Evolutionary conservation across 1,140 invertebrate genomes (phyloP).

Genomic region (Oryctes rhinoceros): DNA sequence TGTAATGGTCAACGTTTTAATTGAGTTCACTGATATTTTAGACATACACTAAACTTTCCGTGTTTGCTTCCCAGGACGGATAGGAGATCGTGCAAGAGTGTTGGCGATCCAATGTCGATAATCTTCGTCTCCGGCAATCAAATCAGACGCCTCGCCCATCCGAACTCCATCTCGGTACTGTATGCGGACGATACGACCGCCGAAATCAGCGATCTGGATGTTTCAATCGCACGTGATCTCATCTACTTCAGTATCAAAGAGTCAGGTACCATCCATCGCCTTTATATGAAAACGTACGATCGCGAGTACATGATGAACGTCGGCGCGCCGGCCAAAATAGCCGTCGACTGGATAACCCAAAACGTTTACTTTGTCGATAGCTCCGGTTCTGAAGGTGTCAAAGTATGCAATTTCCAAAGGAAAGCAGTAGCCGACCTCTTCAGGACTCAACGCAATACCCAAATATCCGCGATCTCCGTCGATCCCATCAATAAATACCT

Average conservation of each 20-base stretch:
- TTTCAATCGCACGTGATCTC: constrained; percentile 57
- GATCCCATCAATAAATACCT: constrained; percentile 65
- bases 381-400: constrained; percentile 59
- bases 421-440: constrained; percentile 69
- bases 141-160: constrained; percentile 63
- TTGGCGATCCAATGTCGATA: constrained; percentile 62
- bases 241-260: constrained; percentile 61
- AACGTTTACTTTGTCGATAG: constrained; percentile 81
- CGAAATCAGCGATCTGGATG: constrained; percentile 64
- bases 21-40: too few species aligned
- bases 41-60: too few species aligned
- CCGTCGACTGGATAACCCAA: constrained; percentile 80
- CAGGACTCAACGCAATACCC: constrained; percentile 68
- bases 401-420: constrained; percentile 67
- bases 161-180: constrained; percentile 58
- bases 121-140: constrained; percentile 64
- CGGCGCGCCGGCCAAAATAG: constrained; percentile 69
- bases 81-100: constrained; percentile 75
- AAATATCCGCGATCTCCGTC: constrained; percentile 63
- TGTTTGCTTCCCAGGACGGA: constrained; percentile 64
- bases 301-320: constrained; percentile 50
- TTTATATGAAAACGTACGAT: constrained; percentile 48
- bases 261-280: constrained; percentile 55
- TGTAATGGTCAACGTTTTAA: too few species aligned
- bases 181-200: constrained; percentile 60